A percentile compares a stretch with the other conserved stretches of the same genome.
Evolutionary conservation across 2,113 vertebrate genomes (phyloP).

Genomic region (Neogobius melanostomus): DNA sequence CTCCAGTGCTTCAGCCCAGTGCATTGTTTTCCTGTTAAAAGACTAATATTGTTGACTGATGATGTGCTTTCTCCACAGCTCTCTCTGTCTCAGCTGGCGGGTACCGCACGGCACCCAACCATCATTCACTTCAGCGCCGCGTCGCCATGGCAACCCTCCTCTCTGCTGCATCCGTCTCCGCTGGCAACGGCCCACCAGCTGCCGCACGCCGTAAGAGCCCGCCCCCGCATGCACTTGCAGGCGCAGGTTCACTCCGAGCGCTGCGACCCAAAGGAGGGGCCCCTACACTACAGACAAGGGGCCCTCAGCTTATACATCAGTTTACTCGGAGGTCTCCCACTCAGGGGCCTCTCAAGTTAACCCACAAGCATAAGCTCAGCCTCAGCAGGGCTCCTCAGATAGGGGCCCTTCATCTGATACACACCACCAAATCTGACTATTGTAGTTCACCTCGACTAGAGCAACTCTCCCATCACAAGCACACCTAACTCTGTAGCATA

Average conservation of each 20-base stretch:
- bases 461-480: too few species aligned
- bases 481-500: too few species aligned
- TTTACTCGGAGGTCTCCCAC: too few species aligned
- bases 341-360: too few species aligned
- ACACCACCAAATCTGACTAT: too few species aligned
- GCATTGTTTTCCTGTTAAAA: conserved; percentile 50
- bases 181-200: conserved; percentile 74
- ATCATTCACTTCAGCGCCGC: conserved; percentile 58
- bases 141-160: conserved; percentile 54
- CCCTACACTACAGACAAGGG: background rate
- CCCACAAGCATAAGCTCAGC: too few species aligned
- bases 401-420: too few species aligned
- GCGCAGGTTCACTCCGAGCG: background rate
- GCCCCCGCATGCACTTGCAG: conserved; percentile 40
- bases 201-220: conserved; percentile 79
- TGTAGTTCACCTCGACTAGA: too few species aligned
- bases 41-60: conserved; percentile 61
- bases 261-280: background rate
- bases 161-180: conserved; percentile 64
- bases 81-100: conserved; percentile 85
- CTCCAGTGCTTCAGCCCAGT: conserved; percentile 41
- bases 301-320: too few species aligned
- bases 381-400: too few species aligned
- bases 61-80: conserved; percentile 74
- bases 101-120: conserved; percentile 68